Evolutionary conservation across 2,888 invertebrate species (phyloP).

Genomic region (Bellardia bayeri): DNA sequence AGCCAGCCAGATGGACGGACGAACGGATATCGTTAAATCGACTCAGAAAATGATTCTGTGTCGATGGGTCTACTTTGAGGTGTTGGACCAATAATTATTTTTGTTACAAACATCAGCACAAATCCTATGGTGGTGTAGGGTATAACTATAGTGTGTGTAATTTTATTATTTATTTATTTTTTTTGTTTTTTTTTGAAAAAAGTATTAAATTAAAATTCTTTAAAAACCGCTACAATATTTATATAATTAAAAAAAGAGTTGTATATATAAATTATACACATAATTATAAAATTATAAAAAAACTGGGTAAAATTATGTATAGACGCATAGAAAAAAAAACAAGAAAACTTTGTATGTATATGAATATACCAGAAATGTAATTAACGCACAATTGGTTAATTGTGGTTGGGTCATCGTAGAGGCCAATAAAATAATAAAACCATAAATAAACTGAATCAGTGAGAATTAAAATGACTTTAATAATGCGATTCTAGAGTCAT

Average conservation of each 20-base stretch:
- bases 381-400: conserved; percentile 68
- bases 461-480: no score
- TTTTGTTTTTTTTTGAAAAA: not conserved
- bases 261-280: conserved; percentile 2
- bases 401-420: conserved; percentile 55
- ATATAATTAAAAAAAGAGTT: conserved; percentile 6
- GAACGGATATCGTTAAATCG: no score
- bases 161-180: no score
- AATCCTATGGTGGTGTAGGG: no score
- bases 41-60: no score
- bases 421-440: conserved; percentile 19
- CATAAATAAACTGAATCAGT: not conserved
- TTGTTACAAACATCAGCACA: no score
- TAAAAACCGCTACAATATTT: conserved; percentile 13
- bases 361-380: conserved; percentile 26
- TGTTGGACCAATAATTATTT: no score
- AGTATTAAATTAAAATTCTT: conserved; percentile 41
- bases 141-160: no score
- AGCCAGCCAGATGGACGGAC: no score
- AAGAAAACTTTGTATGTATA: not conserved
- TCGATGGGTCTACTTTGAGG: no score
- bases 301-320: not conserved
- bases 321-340: conserved; percentile 6
- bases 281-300: conserved; percentile 25
- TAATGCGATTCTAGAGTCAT: no score